Conservation (phyloP, 1,140 invertebrate genomes). For the Melanaphis sacchari region DNA sequence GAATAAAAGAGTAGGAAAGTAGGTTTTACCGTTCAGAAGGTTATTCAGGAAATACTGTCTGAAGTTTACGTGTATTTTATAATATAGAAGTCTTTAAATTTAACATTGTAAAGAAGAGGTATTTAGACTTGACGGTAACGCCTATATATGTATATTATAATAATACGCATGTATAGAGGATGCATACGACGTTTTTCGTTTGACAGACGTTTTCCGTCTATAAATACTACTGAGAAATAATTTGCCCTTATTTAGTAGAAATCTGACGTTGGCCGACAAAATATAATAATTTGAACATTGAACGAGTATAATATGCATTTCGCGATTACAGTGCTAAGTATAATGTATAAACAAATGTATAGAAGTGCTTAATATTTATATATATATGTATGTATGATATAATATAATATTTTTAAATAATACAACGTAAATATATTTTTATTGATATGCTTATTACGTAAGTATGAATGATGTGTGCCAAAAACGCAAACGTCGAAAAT, state of each 20-base stretch:
- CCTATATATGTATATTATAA: not conserved
- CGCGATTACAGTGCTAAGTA: not conserved
- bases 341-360: no score
- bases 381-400: no score
- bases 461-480: no score
- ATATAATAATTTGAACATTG: not conserved
- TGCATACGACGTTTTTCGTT: not conserved
- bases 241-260: not conserved
- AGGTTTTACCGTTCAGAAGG: not conserved
- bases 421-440: no score
- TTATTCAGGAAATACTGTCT: not conserved
- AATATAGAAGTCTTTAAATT: not conserved
- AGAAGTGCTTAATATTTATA: no score
- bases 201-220: constrained; percentile 15
- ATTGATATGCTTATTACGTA: no score
- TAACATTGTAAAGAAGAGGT: not conserved
- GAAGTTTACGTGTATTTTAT: not conserved
- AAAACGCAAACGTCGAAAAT: no score
- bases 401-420: no score
- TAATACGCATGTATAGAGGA: not conserved
- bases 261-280: not conserved
- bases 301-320: not conserved
- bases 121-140: not conserved
- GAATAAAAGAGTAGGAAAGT: not conserved
- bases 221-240: not conserved